Evolutionary conservation across 2,888 invertebrate genomes (phyloP), one percentile per base, ranked within the genome.

Genomic region (Megaustenia siamemsis): DNA sequence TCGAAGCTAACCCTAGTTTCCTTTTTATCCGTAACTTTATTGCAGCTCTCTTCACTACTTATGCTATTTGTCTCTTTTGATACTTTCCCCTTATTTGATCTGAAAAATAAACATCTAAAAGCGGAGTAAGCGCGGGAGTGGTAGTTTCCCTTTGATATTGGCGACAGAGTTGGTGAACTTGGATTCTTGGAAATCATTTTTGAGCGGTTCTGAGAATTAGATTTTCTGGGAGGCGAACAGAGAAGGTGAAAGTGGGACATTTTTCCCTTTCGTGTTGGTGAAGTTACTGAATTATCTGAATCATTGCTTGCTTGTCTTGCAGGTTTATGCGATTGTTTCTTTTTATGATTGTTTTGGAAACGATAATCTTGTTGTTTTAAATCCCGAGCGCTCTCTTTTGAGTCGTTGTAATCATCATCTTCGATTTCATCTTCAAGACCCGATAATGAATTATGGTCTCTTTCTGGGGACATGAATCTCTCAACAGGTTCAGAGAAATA

Each of bases 101-200:
- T 87, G 40, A 90, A 88, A 82, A 91, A 92, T 68, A 92, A 88
- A 86, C 92, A 92, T 84, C 90, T 91, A 24, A 92, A 88, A 63
- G 92, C 91, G 86, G 89, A 90, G 86, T 91, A 92, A 0, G 92
- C 91, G n/a, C 92, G 82, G 3, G 89, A 89, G 80, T 92, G 92
- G 80, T 90, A 91, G 69, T 90, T 90, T 83, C 87, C 88, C 24
- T 88, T 85, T 12, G 87, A 87, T 15, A 87, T 83, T 79, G 88
- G 86, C 32, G 89, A 87, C 15, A 82, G 82, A 0, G 75, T 77
- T 38, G 86, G 82, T 3, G 83, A 83, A 5, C 5, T 43, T 4
- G 32, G 35, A 40, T 32, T 45, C n/a, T 79, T 45, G 18, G 45
- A n/a, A 28, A 24, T 66, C 15, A 15, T 38, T 49, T 35, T 49